These are phyloP conservation scores for Callospermophilus lateralis DNA, from an alignment of 2,113 vertebrate species.

Conservation along the genomic window DNA sequence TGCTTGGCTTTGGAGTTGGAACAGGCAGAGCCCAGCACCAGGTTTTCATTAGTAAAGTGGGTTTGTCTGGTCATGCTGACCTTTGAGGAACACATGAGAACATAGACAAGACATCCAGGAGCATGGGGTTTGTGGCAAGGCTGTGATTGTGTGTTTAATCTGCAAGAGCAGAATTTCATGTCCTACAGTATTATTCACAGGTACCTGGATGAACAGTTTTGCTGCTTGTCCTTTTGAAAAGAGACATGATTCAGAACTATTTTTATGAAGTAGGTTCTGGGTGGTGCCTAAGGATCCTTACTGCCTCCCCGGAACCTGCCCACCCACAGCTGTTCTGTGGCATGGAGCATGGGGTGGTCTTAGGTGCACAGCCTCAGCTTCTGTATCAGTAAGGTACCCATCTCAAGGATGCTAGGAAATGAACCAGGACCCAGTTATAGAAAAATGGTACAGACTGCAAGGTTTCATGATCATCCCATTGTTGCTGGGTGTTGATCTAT, in stretches of 20 bases:
- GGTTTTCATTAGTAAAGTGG: neutral
- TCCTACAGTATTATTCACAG: accelerated
- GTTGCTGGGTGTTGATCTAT: neutral
- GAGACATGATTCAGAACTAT: neutral
- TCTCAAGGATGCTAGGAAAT: neutral
- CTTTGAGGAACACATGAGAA: neutral
- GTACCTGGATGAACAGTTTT: neutral
- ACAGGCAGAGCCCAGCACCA: neutral
- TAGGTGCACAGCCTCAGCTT: neutral
- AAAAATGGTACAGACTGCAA: accelerated
- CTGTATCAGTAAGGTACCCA: accelerated
- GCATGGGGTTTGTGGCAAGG: neutral
- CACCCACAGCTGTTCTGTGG: no score
- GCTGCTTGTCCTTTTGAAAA: neutral
- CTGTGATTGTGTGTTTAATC: neutral
- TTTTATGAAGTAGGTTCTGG: neutral
- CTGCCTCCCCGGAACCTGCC: neutral
- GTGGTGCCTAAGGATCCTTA: neutral
- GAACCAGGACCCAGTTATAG: neutral
- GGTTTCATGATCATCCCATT: neutral
- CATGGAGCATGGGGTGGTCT: accelerated
- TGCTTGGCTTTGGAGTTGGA: neutral
- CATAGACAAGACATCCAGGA: neutral
- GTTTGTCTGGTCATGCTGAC: neutral
- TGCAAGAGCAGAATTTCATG: neutral